These are phyloP conservation scores for Wiebesia pumilae DNA, from an alignment of 1,140 invertebrate genomes.

Conservation along the genomic window DNA sequence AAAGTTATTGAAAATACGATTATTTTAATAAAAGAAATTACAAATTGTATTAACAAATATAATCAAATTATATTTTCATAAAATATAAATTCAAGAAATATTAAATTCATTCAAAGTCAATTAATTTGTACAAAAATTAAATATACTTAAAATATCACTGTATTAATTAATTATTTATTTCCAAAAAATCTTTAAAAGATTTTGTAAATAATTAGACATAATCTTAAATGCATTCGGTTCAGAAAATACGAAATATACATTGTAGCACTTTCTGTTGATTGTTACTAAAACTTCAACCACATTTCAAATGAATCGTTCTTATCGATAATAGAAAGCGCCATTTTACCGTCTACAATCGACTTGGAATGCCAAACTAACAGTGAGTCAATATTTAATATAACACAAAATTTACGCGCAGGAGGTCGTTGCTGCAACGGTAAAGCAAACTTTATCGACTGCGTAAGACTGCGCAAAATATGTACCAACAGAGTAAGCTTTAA, in stretches of 20 bases:
- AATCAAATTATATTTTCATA: not conserved
- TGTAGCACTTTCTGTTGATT: slow-evolving; percentile 33
- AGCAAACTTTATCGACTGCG: slow-evolving; percentile 17
- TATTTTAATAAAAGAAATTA: slow-evolving; percentile 3
- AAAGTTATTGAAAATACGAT: too few relatives aligned
- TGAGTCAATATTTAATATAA: slow-evolving; percentile 22
- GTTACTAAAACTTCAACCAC: slow-evolving; percentile 9
- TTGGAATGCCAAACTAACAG: not conserved
- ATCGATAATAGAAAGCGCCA: slow-evolving; percentile 10
- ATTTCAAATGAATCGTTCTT: slow-evolving; percentile 32
- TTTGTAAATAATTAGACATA: not conserved
- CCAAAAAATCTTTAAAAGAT: not conserved
- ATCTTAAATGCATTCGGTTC: not conserved
- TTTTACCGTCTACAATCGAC: slow-evolving; percentile 30
- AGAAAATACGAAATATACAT: not conserved
- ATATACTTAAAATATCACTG: too few relatives aligned
- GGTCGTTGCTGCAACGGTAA: not conserved
- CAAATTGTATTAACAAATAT: not conserved
- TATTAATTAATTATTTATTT: too few relatives aligned
- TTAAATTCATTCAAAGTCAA: too few relatives aligned
- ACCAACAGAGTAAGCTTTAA: not conserved
- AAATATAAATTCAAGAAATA: not conserved
- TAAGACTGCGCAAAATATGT: not conserved
- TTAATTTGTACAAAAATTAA: too few relatives aligned
- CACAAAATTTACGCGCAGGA: not conserved